Conservation (phyloP, 30 jellyfish, hydroid and myxozoan genomes). For the Catostylus mosaicus region DNA sequence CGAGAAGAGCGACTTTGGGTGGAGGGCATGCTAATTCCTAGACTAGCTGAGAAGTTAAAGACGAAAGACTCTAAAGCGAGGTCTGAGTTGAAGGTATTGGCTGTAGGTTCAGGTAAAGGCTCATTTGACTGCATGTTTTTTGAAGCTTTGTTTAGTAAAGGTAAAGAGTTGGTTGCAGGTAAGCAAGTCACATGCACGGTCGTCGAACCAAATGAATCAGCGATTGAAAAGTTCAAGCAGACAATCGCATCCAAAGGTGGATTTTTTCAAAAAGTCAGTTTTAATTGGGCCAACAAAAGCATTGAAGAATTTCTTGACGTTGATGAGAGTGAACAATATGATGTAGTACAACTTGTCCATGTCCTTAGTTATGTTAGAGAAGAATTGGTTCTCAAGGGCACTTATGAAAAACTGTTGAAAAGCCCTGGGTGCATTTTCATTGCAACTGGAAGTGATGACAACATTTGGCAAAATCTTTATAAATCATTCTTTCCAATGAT, state of each 20-base stretch:
- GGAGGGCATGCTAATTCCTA: background rate
- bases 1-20: conserved; percentile 13
- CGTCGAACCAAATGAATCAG: conserved; percentile 30
- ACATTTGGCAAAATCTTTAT: conserved; percentile 17
- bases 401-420: background rate
- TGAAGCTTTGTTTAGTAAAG: background rate
- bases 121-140: conserved; percentile 14
- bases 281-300: conserved; percentile 24
- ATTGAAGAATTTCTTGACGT: conserved; percentile 5
- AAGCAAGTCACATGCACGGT: conserved; percentile 17
- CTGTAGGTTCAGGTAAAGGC: conserved; percentile 33
- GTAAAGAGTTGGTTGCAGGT: background rate
- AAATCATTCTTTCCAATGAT: conserved; percentile 15
- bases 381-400: background rate
- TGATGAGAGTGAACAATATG: background rate
- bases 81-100: conserved; percentile 15
- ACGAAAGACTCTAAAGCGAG: too few relatives aligned
- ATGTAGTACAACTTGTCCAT: conserved; percentile 16
- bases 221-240: conserved; percentile 22
- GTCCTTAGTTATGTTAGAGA: conserved; percentile 33
- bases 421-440: conserved; percentile 3
- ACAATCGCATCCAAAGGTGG: background rate
- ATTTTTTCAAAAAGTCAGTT: background rate
- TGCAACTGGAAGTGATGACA: conserved; percentile 22
- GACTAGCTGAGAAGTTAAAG: background rate